phyloP scores from a whole-genome alignment of 2,888 invertebrate genomes.

The Trimorus sp. region DNA sequence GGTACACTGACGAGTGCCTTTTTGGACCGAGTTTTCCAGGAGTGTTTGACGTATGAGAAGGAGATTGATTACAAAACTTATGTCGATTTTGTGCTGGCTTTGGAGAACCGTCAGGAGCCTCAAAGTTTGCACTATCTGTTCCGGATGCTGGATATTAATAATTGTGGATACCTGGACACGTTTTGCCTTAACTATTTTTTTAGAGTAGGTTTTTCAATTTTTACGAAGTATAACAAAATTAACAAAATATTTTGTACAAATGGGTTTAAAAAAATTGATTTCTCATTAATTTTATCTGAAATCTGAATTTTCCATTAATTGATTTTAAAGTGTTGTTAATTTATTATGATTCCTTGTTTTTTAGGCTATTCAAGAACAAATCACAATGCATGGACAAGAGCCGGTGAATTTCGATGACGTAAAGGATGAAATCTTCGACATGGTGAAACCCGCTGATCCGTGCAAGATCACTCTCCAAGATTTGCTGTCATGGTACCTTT shows the following conservation, averaged over 20 bases:
- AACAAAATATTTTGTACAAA: too few relatives aligned
- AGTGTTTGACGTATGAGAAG: conserved; percentile 96
- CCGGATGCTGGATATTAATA: conserved; percentile 93
- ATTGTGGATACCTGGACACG: conserved; percentile 92
- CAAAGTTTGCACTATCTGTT: conserved; percentile 96
- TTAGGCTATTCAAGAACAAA: conserved; percentile 95
- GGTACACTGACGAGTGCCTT: conserved; percentile 96
- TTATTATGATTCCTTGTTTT: too few relatives aligned
- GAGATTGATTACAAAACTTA: conserved; percentile 99
- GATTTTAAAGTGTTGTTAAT: too few relatives aligned
- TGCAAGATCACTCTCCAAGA: conserved; percentile 93
- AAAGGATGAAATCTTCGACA: conserved; percentile 98
- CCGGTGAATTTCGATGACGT: conserved; percentile 96
- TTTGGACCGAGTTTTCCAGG: conserved; percentile 96
- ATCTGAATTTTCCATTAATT: too few relatives aligned
- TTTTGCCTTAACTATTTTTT: conserved; percentile 97
- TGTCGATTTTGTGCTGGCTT: conserved; percentile 94
- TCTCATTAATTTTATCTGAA: too few relatives aligned
- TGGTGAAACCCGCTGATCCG: conserved; percentile 95
- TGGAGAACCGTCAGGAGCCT: conserved; percentile 95
- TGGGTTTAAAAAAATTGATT: too few relatives aligned
- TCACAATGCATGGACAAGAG: conserved; percentile 93
- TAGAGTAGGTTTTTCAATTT: conserved; percentile 86
- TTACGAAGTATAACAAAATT: too few relatives aligned
- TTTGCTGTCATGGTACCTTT: conserved; percentile 86